These are phyloP conservation scores for Cyphomyrus plagiostoma DNA, from an alignment of 2,113 vertebrate species.

Conservation along the genomic window DNA sequence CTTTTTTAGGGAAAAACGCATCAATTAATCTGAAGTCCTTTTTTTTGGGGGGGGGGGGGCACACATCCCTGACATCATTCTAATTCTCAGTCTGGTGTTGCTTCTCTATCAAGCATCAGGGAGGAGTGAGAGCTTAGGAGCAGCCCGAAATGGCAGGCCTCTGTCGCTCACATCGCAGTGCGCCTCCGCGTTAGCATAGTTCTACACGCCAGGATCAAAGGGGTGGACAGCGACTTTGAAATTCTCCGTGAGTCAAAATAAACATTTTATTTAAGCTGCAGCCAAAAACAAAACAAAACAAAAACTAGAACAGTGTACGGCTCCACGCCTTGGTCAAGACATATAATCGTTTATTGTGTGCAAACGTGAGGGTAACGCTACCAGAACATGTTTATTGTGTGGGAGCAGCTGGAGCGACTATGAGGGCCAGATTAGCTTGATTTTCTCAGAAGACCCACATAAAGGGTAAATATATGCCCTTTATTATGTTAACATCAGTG, in stretches of 20 bases:
- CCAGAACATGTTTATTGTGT: slow-evolving; percentile 64
- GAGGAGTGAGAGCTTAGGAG: slow-evolving; percentile 47
- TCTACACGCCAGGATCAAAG: slow-evolving; percentile 56
- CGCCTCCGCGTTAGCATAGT: slow-evolving; percentile 57
- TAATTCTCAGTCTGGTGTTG: slow-evolving; percentile 10
- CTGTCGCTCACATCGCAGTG: slow-evolving; percentile 37
- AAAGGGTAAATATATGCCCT: slow-evolving; percentile 59
- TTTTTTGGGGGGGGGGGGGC: neutral
- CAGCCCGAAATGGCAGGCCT: slow-evolving; percentile 49
- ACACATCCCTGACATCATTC: neutral
- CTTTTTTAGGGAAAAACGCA: slow-evolving; percentile 55
- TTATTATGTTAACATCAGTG: slow-evolving; percentile 64
- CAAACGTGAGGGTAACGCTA: slow-evolving; percentile 62
- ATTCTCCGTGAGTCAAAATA: slow-evolving; percentile 74
- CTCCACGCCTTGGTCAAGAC: slow-evolving; percentile 66
- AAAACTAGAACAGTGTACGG: slow-evolving; percentile 53
- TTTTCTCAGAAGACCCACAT: slow-evolving; percentile 62
- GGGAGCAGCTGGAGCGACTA: slow-evolving; percentile 65
- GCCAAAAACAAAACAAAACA: slow-evolving; percentile 50
- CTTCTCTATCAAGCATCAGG: slow-evolving; percentile 43
- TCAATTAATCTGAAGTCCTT: slow-evolving; percentile 42
- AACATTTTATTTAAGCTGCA: slow-evolving; percentile 72
- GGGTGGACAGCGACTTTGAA: slow-evolving; percentile 65
- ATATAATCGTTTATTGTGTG: slow-evolving; percentile 67
- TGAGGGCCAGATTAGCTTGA: slow-evolving; percentile 59